phyloP scores from a whole-genome alignment of 2,113 vertebrate species.

The Bucco capensis region DNA sequence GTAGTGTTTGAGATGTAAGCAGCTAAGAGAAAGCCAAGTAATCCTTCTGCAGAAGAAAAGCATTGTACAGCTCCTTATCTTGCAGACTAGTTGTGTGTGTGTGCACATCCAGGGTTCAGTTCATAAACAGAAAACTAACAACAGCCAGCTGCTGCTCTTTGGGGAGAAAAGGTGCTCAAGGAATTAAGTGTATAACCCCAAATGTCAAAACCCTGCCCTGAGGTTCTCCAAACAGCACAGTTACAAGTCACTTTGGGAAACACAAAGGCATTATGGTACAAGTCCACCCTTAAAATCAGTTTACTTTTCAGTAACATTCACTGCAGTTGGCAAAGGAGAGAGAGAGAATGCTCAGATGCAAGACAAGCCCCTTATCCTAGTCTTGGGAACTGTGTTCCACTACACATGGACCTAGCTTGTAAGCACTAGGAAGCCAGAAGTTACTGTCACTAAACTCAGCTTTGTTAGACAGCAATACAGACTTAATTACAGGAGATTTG shows the following conservation, averaged over 20 bases:
- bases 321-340: background rate
- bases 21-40: background rate
- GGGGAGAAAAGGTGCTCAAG: background rate
- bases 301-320: background rate
- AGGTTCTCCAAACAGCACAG: conserved; percentile 1
- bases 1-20: background rate
- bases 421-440: background rate
- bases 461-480: background rate
- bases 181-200: conserved; percentile 33
- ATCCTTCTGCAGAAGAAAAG: conserved; percentile 1
- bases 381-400: background rate
- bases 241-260: conserved; percentile 20
- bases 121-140: background rate
- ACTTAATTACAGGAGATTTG: background rate
- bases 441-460: background rate
- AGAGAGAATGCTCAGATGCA: background rate
- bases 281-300: background rate
- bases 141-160: conserved; percentile 28
- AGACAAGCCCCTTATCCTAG: background rate
- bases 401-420: background rate
- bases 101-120: background rate
- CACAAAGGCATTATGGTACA: background rate
- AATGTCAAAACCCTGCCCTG: conserved; percentile 22
- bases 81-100: background rate
- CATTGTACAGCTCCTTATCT: background rate